Conservation (phyloP, 2,888 invertebrate species). For the Rotaria socialis region DNA sequence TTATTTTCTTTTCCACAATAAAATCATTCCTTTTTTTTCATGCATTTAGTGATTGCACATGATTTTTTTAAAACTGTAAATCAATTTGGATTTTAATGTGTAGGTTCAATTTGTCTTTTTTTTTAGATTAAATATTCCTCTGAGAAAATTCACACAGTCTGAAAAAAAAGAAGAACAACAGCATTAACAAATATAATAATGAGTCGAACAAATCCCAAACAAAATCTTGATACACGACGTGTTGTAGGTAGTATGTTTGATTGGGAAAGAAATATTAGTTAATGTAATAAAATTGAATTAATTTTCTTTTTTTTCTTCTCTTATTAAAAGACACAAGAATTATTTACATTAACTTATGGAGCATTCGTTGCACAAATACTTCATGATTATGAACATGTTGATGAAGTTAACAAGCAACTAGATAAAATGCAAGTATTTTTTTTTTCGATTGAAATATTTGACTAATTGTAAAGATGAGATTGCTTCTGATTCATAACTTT, state of each 20-base stretch:
- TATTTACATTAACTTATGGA: constrained; percentile 93
- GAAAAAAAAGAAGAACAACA: background rate
- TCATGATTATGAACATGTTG: constrained; percentile 89
- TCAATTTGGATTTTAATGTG: background rate
- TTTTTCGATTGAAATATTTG: no score
- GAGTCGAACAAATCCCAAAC: constrained; percentile 22
- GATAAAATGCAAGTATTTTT: constrained; percentile 53
- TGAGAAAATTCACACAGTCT: no score
- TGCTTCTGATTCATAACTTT: no score
- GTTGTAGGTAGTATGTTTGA: constrained; percentile 20
- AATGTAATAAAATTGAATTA: background rate
- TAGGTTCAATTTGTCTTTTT: background rate
- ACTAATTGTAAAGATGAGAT: no score
- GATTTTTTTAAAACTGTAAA: background rate
- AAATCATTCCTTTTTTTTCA: no score
- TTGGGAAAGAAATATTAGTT: background rate
- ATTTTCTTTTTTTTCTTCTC: background rate
- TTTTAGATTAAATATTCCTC: no score
- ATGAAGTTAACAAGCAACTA: constrained; percentile 89
- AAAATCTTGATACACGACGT: background rate
- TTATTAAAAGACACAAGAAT: constrained; percentile 69
- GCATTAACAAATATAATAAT: background rate
- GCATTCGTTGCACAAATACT: constrained; percentile 92
- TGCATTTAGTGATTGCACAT: no score
- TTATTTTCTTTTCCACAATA: no score